phyloP scores from a whole-genome alignment of 2,888 invertebrate genomes.

The Macrophya annulata region DNA sequence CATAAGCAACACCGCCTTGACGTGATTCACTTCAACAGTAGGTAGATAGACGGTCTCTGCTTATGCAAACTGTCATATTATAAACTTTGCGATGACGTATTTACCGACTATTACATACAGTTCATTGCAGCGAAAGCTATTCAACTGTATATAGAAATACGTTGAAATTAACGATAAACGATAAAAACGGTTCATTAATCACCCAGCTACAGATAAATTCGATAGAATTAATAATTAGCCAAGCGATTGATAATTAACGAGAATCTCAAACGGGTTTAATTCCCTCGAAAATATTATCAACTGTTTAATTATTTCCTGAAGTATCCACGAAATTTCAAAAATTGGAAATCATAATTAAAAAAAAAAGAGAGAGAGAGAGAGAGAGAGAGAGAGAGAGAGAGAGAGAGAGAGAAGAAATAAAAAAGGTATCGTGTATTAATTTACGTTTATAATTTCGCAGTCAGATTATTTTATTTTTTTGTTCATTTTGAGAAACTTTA shows the following conservation, averaged over 20 bases:
- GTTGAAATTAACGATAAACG: not conserved
- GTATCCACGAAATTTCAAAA: no score
- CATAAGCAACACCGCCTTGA: not conserved
- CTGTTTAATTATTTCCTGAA: no score
- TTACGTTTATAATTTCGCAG: no score
- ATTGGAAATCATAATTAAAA: no score
- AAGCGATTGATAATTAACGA: not conserved
- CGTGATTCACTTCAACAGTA: conserved; percentile 8
- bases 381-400: no score
- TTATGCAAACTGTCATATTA: conserved; percentile 22
- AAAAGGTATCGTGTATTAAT: no score
- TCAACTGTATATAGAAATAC: not conserved
- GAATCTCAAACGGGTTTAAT: not conserved
- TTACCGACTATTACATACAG: not conserved
- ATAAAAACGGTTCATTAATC: not conserved
- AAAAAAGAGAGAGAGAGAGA: no score
- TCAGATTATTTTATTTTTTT: not conserved
- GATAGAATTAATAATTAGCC: not conserved
- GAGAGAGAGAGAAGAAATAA: no score
- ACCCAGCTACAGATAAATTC: not conserved
- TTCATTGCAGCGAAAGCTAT: not conserved
- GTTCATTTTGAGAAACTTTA: not conserved
- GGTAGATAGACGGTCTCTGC: not conserved
- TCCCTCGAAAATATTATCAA: no score
- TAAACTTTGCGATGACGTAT: conserved; percentile 17